Evolutionary conservation across 2,113 vertebrate species (phyloP).

Genomic region (Beaufortia kweichowensis): DNA sequence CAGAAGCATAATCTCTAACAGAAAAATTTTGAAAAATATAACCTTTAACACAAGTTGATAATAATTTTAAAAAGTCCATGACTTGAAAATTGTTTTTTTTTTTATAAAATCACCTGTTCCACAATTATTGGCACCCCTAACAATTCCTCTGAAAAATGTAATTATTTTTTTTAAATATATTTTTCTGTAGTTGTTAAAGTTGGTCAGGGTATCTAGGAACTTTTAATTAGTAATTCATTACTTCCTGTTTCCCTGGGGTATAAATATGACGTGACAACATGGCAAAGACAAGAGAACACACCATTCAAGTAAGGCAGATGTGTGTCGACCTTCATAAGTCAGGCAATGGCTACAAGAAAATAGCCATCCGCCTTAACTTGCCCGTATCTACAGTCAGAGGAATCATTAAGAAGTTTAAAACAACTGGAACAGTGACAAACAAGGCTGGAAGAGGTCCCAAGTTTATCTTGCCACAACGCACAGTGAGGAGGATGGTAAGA

Average conservation of each 20-base stretch:
- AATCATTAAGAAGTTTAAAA: constrained; percentile 14
- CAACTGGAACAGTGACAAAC: not conserved
- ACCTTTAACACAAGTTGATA: too few relatives aligned
- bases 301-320: constrained; percentile 1
- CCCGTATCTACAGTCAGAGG: not conserved
- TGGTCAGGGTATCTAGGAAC: not conserved
- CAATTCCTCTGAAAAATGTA: not conserved
- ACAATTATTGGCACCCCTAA: too few relatives aligned
- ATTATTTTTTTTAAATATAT: not conserved
- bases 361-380: not conserved
- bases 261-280: not conserved
- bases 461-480: too few relatives aligned
- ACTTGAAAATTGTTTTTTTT: too few relatives aligned
- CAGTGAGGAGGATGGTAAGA: too few relatives aligned
- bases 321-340: not conserved
- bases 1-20: too few relatives aligned
- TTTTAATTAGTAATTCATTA: not conserved
- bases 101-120: too few relatives aligned
- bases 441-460: too few relatives aligned
- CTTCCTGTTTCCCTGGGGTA: too few relatives aligned
- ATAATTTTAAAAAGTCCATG: too few relatives aligned
- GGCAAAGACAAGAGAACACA: not conserved
- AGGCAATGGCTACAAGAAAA: constrained; percentile 1
- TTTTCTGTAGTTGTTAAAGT: not conserved
- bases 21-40: too few relatives aligned